Evolutionary conservation across 2,113 vertebrate species (phyloP).

Genomic region (Cynoglossus semilaevis): DNA sequence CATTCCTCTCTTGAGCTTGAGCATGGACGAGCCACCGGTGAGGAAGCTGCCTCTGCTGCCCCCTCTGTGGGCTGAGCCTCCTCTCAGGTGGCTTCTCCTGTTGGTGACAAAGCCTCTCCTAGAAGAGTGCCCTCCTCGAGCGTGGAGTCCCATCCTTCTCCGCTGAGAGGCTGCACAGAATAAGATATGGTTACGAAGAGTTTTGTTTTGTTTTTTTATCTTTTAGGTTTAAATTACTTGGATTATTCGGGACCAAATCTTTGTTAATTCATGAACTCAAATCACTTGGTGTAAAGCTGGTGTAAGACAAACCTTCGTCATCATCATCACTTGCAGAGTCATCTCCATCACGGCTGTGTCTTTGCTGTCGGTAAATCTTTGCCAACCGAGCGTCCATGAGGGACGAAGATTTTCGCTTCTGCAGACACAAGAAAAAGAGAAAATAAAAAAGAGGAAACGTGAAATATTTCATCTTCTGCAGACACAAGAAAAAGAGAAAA

Average conservation of each 20-base stretch:
- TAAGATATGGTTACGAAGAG: background rate
- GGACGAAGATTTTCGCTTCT: constrained; percentile 74
- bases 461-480: no score
- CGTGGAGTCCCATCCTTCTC: constrained; percentile 52
- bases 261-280: no score
- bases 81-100: constrained; percentile 70
- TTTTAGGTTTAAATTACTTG: no score
- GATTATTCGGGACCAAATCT: no score
- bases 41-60: constrained; percentile 50
- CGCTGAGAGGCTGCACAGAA: constrained; percentile 37
- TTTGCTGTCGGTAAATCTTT: constrained; percentile 73
- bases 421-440: background rate
- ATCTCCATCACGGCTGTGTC: constrained; percentile 67
- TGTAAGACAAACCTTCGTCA: constrained; percentile 50
- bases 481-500: background rate
- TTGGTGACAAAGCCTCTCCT: constrained; percentile 63
- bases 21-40: constrained; percentile 26
- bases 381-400: constrained; percentile 73
- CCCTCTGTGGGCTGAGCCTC: constrained; percentile 57
- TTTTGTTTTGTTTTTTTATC: no score
- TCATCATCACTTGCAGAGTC: constrained; percentile 73
- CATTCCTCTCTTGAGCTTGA: constrained; percentile 65
- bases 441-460: background rate
- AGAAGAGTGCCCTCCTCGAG: constrained; percentile 72
- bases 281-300: no score